A percentile compares a stretch with the other conserved stretches of the same genome.
Evolutionary conservation across 2,797 vertebrate genomes (phyloP).

Genomic region (Lepidocolaptes lacrymiger): DNA sequence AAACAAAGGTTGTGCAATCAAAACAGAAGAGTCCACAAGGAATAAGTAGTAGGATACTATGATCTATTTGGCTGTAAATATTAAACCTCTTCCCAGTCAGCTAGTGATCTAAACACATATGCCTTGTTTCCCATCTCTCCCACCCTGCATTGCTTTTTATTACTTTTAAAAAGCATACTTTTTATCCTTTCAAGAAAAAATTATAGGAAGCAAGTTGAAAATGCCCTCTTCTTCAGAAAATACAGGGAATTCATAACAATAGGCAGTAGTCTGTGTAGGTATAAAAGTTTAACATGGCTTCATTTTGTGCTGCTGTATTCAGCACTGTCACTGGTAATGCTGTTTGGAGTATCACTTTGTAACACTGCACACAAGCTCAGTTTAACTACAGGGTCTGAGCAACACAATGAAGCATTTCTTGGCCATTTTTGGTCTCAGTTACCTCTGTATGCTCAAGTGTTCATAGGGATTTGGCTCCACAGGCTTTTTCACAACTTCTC

Average conservation of each 20-base stretch:
- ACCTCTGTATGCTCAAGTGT: background rate
- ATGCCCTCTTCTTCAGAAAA: background rate
- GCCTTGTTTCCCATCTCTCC: background rate
- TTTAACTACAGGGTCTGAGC: background rate
- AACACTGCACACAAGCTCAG: background rate
- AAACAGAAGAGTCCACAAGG: background rate
- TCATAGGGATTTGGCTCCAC: background rate
- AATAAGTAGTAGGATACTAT: background rate
- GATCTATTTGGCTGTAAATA: background rate
- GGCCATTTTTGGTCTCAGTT: background rate
- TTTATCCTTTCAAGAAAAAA: background rate
- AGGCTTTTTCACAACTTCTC: background rate
- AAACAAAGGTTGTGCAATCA: background rate
- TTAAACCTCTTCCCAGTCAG: background rate
- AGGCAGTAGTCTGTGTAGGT: background rate
- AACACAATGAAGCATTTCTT: background rate
- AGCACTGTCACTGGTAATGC: background rate
- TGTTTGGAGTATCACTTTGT: background rate
- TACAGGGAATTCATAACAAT: background rate
- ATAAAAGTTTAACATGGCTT: background rate
- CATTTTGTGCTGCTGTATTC: background rate
- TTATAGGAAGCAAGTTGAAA: background rate
- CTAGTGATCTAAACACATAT: background rate
- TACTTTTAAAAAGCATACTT: background rate
- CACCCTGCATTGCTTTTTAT: fast-evolving